Conservation (phyloP, 2,113 vertebrate species). For the Lagenorhynchus albirostris region DNA sequence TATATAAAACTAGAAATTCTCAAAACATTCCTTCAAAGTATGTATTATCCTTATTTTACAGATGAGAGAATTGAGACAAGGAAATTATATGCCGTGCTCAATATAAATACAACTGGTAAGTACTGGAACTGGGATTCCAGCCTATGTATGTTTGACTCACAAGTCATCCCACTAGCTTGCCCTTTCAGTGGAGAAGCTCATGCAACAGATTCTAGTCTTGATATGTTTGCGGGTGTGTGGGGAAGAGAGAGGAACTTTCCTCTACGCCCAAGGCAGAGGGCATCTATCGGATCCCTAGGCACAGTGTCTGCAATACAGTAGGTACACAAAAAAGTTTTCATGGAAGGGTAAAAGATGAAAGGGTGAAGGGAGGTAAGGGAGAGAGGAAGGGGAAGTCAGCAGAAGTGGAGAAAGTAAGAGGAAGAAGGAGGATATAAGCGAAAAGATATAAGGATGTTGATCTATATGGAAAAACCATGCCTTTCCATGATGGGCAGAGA, state of each 20-base stretch:
- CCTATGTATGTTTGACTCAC: neutral
- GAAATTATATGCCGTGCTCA: neutral
- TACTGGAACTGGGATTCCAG: neutral
- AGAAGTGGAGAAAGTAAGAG: neutral
- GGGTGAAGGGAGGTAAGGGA: neutral
- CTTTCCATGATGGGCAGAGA: neutral
- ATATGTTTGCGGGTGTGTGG: accelerated
- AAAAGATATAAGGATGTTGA: neutral
- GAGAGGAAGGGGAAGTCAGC: neutral
- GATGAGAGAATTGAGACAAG: neutral
- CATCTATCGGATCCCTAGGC: neutral
- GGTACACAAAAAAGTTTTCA: neutral
- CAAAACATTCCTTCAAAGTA: neutral
- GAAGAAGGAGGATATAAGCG: neutral
- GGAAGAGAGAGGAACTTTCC: neutral
- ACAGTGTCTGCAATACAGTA: neutral
- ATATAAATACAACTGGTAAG: neutral
- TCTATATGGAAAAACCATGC: neutral
- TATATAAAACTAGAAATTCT: neutral
- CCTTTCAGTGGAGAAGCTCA: neutral
- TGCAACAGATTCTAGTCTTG: neutral
- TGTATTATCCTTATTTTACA: neutral
- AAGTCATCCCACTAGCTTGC: neutral
- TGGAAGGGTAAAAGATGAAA: neutral
- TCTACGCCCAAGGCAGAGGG: neutral